A percentile compares a stretch with the other conserved stretches of the same genome.
Conservation (phyloP, 2,797 vertebrate genomes). For the Anomalospiza imberbis region DNA sequence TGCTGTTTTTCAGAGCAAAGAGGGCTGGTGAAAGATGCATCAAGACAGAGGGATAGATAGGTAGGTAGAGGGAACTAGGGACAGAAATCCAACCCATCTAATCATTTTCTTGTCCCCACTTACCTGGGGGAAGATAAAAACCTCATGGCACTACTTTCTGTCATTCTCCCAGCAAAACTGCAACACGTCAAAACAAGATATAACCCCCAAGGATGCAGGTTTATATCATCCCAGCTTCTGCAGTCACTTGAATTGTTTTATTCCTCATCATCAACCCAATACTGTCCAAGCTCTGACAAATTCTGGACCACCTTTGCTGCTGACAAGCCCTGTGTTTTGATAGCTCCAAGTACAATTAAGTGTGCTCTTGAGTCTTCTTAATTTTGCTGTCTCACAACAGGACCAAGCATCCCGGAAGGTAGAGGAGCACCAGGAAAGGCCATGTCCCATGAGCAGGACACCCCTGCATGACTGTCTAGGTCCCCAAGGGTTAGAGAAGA, state of each 20-base stretch:
- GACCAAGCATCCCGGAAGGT: background rate
- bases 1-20: background rate
- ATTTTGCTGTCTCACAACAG: background rate
- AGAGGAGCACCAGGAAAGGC: background rate
- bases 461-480: fast-evolving
- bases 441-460: background rate
- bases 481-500: background rate
- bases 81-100: background rate
- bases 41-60: background rate
- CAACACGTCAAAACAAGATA: background rate
- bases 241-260: background rate
- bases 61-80: background rate
- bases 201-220: background rate
- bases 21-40: background rate
- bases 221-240: background rate
- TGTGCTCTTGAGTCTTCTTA: background rate
- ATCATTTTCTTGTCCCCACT: background rate
- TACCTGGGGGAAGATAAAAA: background rate
- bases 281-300: background rate
- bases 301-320: background rate
- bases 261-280: background rate
- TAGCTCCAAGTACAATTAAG: background rate
- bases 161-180: background rate
- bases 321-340: background rate
- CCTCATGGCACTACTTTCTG: background rate